Evolutionary conservation across 2,888 invertebrate genomes (phyloP), one percentile per base, ranked within the genome.

Genomic region (Ceriagrion tenellum): DNA sequence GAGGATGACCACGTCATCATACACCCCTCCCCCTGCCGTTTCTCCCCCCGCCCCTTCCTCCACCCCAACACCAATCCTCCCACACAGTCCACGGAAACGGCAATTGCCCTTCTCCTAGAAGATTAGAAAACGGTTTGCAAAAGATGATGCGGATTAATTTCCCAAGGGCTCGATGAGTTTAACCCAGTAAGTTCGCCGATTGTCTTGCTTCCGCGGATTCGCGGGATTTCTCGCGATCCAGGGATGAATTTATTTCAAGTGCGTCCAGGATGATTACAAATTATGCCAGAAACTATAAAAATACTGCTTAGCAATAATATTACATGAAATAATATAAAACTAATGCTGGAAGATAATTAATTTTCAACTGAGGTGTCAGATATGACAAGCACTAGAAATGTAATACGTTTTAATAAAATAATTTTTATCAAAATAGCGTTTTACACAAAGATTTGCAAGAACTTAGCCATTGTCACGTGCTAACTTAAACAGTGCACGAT

Each of bases 141-240:
- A 81, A 81, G 81, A 81, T 81, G 81, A 81, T 81, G 81, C 16
- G 81, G 81, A 81, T 35, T 81, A 81, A 81, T 81, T 81, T 81
- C 81, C 81, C 81, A 81, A 35, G 89, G 93, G 69, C 40, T 69
- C 55, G 56, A 40, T 93, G 69, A 93, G 63, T 93, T 69, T 59
- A 59, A 20, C 69, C 35, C 35, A n/a, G 47, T n/a, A 23, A 93
- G 69, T 91, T 40, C 63, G 23, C 91, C 69, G 23, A 93, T 63
- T 69, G 40, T 26, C 47, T 93, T n/a, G 30, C 81, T 2, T 81
- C 81, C 12, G 30, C n/a, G 81, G 0, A 81, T 81, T 35, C 16
- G 13, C 30, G 35, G 81, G 81, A 81, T 81, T 35, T 81, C 30
- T 81, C 81, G 35, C 35, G 35, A 35, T 13, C 30, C 30, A 35